A percentile compares a stretch with the other conserved stretches of the same genome.
phyloP scores from a whole-genome alignment of 2,113 vertebrate genomes.

The Typhlomys cinereus region DNA sequence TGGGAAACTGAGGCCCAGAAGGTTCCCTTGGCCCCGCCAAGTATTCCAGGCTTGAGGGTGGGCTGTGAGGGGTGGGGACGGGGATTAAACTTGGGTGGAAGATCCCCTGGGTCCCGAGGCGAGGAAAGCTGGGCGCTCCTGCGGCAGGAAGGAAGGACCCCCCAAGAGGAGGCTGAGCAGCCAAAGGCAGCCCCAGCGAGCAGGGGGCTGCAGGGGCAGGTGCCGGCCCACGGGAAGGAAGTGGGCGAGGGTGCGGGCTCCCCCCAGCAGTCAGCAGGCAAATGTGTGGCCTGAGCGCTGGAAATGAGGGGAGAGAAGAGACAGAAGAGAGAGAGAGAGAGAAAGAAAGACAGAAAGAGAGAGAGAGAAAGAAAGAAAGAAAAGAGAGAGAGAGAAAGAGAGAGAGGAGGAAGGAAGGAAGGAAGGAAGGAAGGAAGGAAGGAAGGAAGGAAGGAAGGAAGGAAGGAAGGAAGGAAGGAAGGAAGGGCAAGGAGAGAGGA shows the following conservation, averaged over 20 bases:
- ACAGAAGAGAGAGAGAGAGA: accelerated
- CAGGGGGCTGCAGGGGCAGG: background rate
- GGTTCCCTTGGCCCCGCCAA: background rate
- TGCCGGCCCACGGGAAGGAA: constrained; percentile 12
- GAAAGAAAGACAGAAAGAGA: too few species aligned
- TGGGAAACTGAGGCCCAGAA: background rate
- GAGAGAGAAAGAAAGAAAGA: too few species aligned
- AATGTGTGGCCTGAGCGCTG: background rate
- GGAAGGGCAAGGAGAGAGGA: too few species aligned
- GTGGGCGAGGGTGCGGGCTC: constrained; percentile 29
- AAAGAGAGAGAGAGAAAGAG: too few species aligned
- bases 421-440: too few species aligned
- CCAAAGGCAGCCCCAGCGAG: too few species aligned
- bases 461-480: too few species aligned
- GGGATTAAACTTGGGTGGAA: background rate
- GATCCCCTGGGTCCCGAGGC: background rate
- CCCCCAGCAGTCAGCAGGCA: constrained; percentile 23
- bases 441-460: too few species aligned
- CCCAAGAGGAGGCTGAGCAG: background rate
- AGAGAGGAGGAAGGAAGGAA: too few species aligned
- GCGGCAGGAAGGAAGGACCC: background rate
- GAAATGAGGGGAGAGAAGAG: background rate
- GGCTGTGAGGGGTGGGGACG: accelerated
- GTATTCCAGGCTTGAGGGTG: background rate
- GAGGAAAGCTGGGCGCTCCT: too few species aligned